Conservation (phyloP, 2,113 vertebrate genomes). For the Oncorhynchus keta region DNA sequence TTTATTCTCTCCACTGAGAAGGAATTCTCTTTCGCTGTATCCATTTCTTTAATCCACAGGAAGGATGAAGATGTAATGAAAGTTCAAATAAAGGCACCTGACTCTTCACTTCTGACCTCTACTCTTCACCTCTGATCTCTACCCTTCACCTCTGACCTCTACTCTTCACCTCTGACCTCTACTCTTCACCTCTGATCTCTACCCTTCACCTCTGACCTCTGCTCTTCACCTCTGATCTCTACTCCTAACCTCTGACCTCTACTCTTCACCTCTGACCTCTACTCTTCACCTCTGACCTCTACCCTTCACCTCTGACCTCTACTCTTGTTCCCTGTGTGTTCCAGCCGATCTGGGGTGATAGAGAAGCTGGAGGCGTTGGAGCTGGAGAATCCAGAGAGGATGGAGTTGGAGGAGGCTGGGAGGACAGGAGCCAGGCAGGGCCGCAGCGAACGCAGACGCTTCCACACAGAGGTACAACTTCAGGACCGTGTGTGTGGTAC, state of each 20-base stretch:
- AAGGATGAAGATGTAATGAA: no score
- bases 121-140: background rate
- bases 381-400: constrained; percentile 76
- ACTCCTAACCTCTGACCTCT: background rate
- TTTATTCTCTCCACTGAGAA: no score
- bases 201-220: no score
- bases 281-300: background rate
- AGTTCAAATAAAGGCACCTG: no score
- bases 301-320: no score
- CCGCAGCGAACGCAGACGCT: constrained; percentile 72
- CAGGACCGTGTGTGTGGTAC: background rate
- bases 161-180: no score
- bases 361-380: constrained; percentile 82
- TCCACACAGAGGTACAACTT: constrained; percentile 71
- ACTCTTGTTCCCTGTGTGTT: constrained; percentile 7
- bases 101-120: no score
- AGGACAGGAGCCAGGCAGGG: constrained; percentile 65
- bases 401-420: constrained; percentile 73
- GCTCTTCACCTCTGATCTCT: no score
- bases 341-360: constrained; percentile 73
- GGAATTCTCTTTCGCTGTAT: background rate
- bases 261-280: background rate
- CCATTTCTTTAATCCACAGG: background rate
- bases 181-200: no score
- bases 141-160: no score